These are phyloP conservation scores for Pseudomugil tenellus DNA, from an alignment of 2,797 vertebrate genomes.

Conservation along the genomic window DNA sequence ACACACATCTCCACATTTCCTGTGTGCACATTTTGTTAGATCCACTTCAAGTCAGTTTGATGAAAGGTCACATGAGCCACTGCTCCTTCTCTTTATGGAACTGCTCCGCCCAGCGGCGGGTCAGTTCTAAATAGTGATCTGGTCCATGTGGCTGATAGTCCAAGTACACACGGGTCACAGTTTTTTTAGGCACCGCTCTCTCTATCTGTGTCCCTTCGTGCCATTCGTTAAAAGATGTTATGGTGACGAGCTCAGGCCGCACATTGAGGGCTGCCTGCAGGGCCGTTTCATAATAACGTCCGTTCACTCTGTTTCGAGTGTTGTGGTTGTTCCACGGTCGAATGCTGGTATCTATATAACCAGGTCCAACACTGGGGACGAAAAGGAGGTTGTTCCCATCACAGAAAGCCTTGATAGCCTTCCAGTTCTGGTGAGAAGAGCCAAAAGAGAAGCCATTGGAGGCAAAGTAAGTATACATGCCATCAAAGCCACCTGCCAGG, in stretches of 20 bases:
- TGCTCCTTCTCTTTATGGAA: slow-evolving; percentile 90
- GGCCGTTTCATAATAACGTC: slow-evolving; percentile 90
- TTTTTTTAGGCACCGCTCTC: slow-evolving; percentile 88
- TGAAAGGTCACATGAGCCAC: slow-evolving; percentile 86
- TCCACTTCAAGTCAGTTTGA: slow-evolving; percentile 57
- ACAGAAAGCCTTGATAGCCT: slow-evolving; percentile 89
- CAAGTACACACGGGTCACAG: slow-evolving; percentile 85
- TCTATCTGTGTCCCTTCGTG: slow-evolving; percentile 94
- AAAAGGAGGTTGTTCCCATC: slow-evolving; percentile 90
- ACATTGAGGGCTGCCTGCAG: slow-evolving; percentile 87
- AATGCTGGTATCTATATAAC: slow-evolving; percentile 90
- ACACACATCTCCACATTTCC: neutral
- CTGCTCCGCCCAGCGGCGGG: slow-evolving; percentile 88
- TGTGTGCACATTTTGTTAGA: slow-evolving; percentile 2
- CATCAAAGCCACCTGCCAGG: slow-evolving; percentile 86
- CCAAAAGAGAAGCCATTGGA: slow-evolving; percentile 93
- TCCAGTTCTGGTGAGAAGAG: slow-evolving; percentile 92
- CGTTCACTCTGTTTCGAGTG: slow-evolving; percentile 89
- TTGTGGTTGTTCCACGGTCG: slow-evolving; percentile 95
- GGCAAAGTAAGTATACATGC: slow-evolving; percentile 92
- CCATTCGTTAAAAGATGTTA: slow-evolving; percentile 93
- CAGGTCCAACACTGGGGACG: slow-evolving; percentile 90
- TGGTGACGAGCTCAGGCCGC: slow-evolving; percentile 86
- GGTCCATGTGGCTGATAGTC: slow-evolving; percentile 90
- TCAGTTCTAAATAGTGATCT: slow-evolving; percentile 88